Conservation (phyloP, 2,797 vertebrate genomes). For the Eurystomus glaucurus region DNA sequence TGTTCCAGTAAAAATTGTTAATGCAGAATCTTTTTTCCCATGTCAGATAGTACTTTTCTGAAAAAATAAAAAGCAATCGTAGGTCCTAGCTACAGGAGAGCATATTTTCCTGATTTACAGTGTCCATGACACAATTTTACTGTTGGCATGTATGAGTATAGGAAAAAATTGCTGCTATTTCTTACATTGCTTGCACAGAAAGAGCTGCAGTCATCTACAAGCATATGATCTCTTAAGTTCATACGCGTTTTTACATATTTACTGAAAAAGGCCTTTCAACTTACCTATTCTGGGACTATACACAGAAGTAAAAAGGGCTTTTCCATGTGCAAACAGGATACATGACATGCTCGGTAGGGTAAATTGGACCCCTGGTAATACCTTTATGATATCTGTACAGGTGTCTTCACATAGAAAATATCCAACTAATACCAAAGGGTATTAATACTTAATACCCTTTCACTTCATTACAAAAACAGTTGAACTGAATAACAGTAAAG, state of each 20-base stretch:
- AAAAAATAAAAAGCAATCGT: background rate
- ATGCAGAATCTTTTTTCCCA: background rate
- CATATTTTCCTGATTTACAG: background rate
- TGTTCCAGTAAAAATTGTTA: background rate
- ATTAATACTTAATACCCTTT: background rate
- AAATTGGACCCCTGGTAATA: background rate
- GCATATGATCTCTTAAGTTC: background rate
- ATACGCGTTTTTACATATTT: background rate
- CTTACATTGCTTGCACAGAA: background rate
- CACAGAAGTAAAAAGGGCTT: background rate
- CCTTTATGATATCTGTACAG: background rate
- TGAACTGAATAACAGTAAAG: background rate
- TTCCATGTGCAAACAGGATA: background rate
- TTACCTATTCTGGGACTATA: background rate
- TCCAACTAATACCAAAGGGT: too few species aligned
- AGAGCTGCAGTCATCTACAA: background rate
- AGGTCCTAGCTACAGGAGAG: background rate
- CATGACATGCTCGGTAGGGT: background rate
- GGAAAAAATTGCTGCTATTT: background rate
- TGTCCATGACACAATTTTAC: background rate
- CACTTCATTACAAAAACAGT: background rate
- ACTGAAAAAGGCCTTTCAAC: background rate
- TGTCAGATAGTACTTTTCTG: background rate
- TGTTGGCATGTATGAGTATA: background rate
- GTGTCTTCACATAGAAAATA: background rate